A percentile compares a stretch with the other conserved stretches of the same genome.
Conservation (phyloP, 2,888 invertebrate genomes). For the Agrochola lota region DNA sequence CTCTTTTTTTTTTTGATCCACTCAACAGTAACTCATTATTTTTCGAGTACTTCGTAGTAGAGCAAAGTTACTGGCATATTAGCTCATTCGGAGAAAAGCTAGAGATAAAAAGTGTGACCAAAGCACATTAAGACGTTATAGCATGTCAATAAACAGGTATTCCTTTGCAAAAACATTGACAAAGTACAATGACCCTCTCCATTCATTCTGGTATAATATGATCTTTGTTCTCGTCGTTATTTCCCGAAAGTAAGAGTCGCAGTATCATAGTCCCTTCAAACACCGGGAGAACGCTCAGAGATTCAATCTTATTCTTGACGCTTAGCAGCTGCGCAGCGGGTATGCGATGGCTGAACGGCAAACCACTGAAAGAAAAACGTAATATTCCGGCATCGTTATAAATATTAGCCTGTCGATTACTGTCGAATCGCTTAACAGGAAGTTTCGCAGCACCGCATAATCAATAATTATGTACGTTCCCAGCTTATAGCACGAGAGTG, state of each 20-base stretch:
- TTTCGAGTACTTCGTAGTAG: neutral
- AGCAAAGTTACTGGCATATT: neutral
- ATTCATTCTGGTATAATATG: neutral
- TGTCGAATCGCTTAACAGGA: slow-evolving; percentile 41
- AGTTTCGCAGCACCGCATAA: slow-evolving; percentile 53
- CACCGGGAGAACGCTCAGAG: neutral
- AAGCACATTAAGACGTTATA: slow-evolving; percentile 4
- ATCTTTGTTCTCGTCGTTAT: neutral
- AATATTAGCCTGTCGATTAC: slow-evolving; percentile 35
- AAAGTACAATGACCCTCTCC: neutral
- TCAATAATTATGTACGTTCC: slow-evolving; percentile 48
- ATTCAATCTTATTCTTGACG: neutral
- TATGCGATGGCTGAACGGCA: neutral
- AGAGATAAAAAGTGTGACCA: neutral
- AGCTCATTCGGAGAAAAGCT: slow-evolving; percentile 14
- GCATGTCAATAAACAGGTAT: neutral
- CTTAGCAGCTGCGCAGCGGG: neutral
- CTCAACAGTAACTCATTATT: neutral
- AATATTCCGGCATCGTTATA: slow-evolving; percentile 30
- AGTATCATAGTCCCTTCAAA: neutral
- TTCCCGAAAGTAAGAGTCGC: neutral
- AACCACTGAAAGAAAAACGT: slow-evolving; percentile 13
- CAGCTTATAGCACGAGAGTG: slow-evolving; percentile 38
- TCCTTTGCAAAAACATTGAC: neutral
- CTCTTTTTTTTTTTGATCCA: neutral